A percentile compares a stretch with the other conserved stretches of the same genome.
These are phyloP conservation scores for Luscinia megarhynchos DNA, from an alignment of 2,797 vertebrate genomes.

Conservation along the genomic window DNA sequence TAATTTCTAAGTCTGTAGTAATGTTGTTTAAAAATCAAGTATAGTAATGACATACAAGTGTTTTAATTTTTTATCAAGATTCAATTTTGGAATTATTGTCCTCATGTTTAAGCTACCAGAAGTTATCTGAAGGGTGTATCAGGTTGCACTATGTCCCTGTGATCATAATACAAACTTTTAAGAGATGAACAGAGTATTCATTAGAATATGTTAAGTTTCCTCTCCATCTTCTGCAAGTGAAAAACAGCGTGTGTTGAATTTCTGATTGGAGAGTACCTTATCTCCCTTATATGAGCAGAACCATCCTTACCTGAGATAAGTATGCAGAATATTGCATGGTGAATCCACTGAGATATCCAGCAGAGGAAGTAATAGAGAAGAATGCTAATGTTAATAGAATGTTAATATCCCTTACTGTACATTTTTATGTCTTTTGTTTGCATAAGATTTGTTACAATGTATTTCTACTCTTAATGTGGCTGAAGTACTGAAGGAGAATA, in stretches of 20 bases:
- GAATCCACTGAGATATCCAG: neutral
- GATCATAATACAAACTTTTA: neutral
- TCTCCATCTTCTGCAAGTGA: neutral
- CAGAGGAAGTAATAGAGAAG: neutral
- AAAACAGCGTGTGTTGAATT: neutral
- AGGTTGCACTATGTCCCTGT: neutral
- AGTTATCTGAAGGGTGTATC: neutral
- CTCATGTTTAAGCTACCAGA: neutral
- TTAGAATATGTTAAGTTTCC: neutral
- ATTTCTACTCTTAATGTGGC: neutral
- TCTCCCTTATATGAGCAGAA: neutral
- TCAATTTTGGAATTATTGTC: neutral
- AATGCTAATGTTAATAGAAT: neutral
- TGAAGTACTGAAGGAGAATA: neutral
- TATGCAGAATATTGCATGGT: neutral
- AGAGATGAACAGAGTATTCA: neutral
- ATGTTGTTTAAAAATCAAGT: neutral
- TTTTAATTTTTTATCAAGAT: neutral
- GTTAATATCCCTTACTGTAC: neutral
- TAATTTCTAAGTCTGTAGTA: neutral
- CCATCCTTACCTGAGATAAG: neutral
- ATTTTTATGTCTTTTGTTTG: neutral
- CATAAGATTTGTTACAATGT: neutral
- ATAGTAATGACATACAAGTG: rapidly evolving
- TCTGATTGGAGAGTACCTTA: neutral